Conservation (phyloP, 92 coral and sea anemone genomes). For the Plumapathes pennacea region DNA sequence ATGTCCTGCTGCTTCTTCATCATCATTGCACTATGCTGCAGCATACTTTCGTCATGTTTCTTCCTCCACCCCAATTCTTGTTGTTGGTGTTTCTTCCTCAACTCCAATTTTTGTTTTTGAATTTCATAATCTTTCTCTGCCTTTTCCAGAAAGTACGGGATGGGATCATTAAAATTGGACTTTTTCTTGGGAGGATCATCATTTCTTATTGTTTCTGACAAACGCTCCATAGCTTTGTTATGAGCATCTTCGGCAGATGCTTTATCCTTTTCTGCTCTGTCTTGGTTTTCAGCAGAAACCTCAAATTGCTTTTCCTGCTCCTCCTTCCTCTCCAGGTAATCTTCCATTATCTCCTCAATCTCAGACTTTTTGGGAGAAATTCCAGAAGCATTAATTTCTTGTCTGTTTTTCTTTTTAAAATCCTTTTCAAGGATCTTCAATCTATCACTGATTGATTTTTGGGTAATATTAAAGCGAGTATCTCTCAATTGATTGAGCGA, state of each 20-base stretch:
- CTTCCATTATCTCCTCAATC: conserved; percentile 14
- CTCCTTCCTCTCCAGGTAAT: conserved; percentile 16
- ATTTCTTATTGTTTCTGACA: too few species aligned
- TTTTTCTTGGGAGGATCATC: too few species aligned
- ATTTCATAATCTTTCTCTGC: too few species aligned
- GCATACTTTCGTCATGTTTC: too few species aligned
- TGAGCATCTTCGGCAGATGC: conserved; percentile 10
- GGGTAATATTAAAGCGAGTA: conserved; percentile 5
- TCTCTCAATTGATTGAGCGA: conserved; percentile 7
- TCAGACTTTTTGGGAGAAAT: conserved; percentile 16
- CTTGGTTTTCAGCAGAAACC: conserved; percentile 5
- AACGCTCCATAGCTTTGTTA: conserved; percentile 17
- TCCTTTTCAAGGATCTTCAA: conserved; percentile 12
- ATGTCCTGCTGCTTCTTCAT: too few species aligned
- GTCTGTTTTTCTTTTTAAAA: not conserved
- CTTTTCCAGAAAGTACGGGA: too few species aligned
- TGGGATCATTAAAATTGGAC: too few species aligned
- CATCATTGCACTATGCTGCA: too few species aligned
- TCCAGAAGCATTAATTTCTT: conserved; percentile 5
- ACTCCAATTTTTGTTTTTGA: too few species aligned
- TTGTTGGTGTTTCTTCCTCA: too few species aligned
- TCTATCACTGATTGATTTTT: conserved; percentile 15
- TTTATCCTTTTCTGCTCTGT: conserved; percentile 16
- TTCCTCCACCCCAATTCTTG: too few species aligned
- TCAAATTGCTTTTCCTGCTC: conserved; percentile 11